Percentiles rank a stretch among this genome's conserved stretches.
phyloP scores from a whole-genome alignment of 2,888 invertebrate genomes.

The Euplagia quadripunctaria region DNA sequence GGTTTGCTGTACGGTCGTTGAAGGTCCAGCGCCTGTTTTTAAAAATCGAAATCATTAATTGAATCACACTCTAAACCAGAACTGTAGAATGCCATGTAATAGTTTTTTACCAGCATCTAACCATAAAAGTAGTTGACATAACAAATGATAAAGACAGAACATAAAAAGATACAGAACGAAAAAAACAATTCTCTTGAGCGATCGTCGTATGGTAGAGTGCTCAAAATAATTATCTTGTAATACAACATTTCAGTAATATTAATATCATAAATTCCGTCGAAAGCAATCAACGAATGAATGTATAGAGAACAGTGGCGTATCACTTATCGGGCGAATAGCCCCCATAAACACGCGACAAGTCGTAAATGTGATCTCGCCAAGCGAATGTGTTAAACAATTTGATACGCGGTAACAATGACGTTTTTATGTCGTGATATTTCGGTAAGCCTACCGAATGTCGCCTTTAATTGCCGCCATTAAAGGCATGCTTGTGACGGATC shows the following conservation, averaged over 20 bases:
- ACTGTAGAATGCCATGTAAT: not conserved
- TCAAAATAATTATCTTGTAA: no score
- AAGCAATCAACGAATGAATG: conserved; percentile 57
- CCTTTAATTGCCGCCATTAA: conserved; percentile 83
- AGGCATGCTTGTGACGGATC: conserved; percentile 78
- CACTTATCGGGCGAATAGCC: conserved; percentile 72
- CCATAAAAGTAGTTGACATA: no score
- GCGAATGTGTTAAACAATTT: conserved; percentile 83
- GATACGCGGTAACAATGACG: conserved; percentile 80
- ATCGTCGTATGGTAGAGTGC: no score
- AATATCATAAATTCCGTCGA: conserved; percentile 30
- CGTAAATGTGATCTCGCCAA: conserved; percentile 70
- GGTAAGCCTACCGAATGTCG: conserved; percentile 73
- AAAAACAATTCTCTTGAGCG: not conserved
- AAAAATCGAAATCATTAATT: not conserved
- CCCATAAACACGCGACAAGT: conserved; percentile 77
- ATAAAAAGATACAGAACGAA: not conserved
- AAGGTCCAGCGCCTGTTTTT: not conserved
- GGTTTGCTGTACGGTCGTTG: not conserved
- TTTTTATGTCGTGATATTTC: conserved; percentile 84
- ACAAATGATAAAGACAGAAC: not conserved
- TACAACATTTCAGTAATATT: not conserved
- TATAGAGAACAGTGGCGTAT: conserved; percentile 66
- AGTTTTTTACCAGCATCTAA: no score
- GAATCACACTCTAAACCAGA: not conserved